phyloP scores from a whole-genome alignment of 2,888 invertebrate species.

The Xylota segnis region DNA sequence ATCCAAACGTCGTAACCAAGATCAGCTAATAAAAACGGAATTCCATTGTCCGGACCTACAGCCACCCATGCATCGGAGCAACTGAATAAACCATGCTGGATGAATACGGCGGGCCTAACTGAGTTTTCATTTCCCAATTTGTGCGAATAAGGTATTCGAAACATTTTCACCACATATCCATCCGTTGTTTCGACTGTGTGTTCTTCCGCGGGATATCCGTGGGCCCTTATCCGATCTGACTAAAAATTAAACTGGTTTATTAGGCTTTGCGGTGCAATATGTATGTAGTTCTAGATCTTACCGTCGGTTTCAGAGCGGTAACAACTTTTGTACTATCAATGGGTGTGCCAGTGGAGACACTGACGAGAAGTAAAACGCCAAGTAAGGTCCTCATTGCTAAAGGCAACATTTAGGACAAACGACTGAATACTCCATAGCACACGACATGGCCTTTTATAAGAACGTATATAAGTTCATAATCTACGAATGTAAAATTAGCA shows the following conservation, averaged over 20 bases:
- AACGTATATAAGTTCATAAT: not conserved
- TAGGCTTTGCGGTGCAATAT: not conserved
- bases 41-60: conserved; percentile 79
- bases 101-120: conserved; percentile 81
- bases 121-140: conserved; percentile 74
- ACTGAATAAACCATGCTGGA: conserved; percentile 85
- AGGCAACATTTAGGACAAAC: not conserved
- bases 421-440: not conserved
- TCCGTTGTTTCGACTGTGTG: conserved; percentile 84
- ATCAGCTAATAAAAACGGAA: conserved; percentile 81
- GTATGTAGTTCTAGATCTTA: not conserved
- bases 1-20: conserved; percentile 83
- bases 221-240: conserved; percentile 82
- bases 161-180: conserved; percentile 80
- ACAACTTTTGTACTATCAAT: conserved; percentile 14
- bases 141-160: conserved; percentile 82
- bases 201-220: conserved; percentile 88
- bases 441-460: conserved; percentile 4
- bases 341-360: conserved; percentile 1
- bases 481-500: conserved; percentile 8
- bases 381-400: conserved; percentile 7
- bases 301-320: conserved; percentile 31
- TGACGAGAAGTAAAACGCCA: not conserved
- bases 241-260: not conserved
- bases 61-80: conserved; percentile 81